Evolutionary conservation across 2,113 vertebrate species (phyloP), one percentile per base, ranked within the genome.

Genomic region (Antechinus stuartii): DNA sequence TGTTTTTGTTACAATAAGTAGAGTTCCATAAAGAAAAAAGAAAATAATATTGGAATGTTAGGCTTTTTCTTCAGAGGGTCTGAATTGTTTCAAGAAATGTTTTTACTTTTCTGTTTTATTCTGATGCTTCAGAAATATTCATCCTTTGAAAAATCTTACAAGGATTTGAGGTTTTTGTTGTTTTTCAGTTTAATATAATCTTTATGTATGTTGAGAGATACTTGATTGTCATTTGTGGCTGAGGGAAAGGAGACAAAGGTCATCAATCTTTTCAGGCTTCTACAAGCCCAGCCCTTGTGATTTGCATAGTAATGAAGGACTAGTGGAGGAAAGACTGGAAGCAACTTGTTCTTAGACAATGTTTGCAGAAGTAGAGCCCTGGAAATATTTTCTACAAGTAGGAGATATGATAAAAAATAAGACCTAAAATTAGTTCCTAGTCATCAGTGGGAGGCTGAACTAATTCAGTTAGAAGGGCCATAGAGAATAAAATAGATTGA

Each of bases 81-180:
- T n/a, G 30, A 76, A 57, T 57, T 84, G 55, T 92, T 91, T 93
- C 50, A 56, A 19, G 35, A 76, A 76, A 76, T 76, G 35, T 76
- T 96, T 94, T 61, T 96, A 61, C 54, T 93, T 89, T 35, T 54
- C 92, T 92, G 91, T 96, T 94, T 68, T 95, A 35, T 95, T 53
- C 90, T 92, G 54, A 54, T 6, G 52, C 30, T 50, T 89, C 90
- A 96, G 94, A 76, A 94, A 91, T 93, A 92, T 46, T 90, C 6
- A 91, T 55, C 50, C 93, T 92, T 42, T 92, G 89, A 92, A 89
- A 76, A 95, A 95, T 24, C 42, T 94, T 89, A 50, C 8, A 25
- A 9, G 46, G 30, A 93, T 92, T 92, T 95, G 90, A 90, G 27
- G 53, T 23, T 35, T 68, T 68, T 35, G 12, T 30, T 92, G 47